Conservation (phyloP, 1,140 invertebrate species). For the Heliconius congener region DNA sequence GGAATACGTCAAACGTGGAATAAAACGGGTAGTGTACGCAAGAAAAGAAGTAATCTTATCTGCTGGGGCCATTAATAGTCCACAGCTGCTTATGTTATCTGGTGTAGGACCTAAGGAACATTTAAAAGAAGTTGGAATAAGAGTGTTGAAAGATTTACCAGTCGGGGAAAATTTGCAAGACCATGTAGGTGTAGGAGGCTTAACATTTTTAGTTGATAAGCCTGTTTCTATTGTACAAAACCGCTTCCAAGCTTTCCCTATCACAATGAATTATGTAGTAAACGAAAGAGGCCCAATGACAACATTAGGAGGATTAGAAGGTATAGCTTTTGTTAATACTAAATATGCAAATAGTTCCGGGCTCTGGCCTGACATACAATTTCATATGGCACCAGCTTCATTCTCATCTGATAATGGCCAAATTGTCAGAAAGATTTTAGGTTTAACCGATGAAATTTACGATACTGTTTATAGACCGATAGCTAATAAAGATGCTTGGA, state of each 20-base stretch:
- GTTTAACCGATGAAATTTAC: constrained; percentile 91
- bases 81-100: constrained; percentile 93
- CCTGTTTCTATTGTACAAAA: constrained; percentile 90
- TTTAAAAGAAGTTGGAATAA: constrained; percentile 86
- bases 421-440: constrained; percentile 89
- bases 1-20: constrained; percentile 87
- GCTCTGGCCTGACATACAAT: constrained; percentile 91
- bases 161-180: constrained; percentile 91
- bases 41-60: constrained; percentile 90
- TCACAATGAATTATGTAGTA: constrained; percentile 90
- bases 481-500: constrained; percentile 89
- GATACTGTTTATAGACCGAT: constrained; percentile 89
- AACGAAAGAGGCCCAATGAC: constrained; percentile 92
- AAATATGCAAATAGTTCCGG: constrained; percentile 88
- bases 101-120: constrained; percentile 92
- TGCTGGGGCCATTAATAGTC: constrained; percentile 90
- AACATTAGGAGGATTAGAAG: constrained; percentile 91
- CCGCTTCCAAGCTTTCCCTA: constrained; percentile 86
- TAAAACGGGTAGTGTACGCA: constrained; percentile 84
- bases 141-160: constrained; percentile 87
- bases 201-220: constrained; percentile 90
- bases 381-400: constrained; percentile 93
- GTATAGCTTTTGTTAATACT: constrained; percentile 92
- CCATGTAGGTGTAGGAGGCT: constrained; percentile 90
- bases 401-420: constrained; percentile 90